Evolutionary conservation across 2,888 invertebrate genomes (phyloP), one percentile per base, ranked within the genome.

Genomic region (Pyrgus malvae): DNA sequence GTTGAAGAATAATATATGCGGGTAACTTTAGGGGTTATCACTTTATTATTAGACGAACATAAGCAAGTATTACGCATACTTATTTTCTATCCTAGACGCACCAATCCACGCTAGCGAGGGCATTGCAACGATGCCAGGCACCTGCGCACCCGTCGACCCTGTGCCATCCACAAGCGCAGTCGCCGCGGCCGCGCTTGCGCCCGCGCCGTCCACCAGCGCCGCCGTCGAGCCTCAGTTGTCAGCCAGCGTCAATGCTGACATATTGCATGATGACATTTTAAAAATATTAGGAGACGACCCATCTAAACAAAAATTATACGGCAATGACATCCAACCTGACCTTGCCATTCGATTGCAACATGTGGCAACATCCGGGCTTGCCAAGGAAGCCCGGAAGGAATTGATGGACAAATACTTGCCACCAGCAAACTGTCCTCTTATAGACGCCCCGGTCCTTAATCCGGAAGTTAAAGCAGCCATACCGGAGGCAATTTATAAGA

Each of bases 401-500:
- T 41, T 66, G 0, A 12, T 46, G 0, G 55, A 59, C 1, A 62
- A 57, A 50, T 61, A 67, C 46, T 21, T 59, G 9, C 23, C 54
- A 0, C 64, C 67, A 3, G 41, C 11, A 2, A 67, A 68, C 37
- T 63, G 63, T 17, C 53, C 27, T 11, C 12, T 55, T 0, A 63
- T 69, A 3, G 61, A 48, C 8, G 58, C 67, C 4, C 67, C 69
- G 1, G 17, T 17, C n/a, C 19, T 67, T 0, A 68, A 70, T 40
- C 45, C 58, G 0, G 67, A 68, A 42, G 49, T 65, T 8, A 61
- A 59, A 29, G 62, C 60, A 0, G 63, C 64, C 0, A 16, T 66
- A 1, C 44, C 64, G 1, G 64, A 65, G n/a, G 1, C 17, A 0
- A 33, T 61, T 0, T 9, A 56, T 0, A 66, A 67, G 16, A 23